Base-by-base conservation (phyloP, 2,797 vertebrate species). In the Epinephelus malabaricus region DNA sequence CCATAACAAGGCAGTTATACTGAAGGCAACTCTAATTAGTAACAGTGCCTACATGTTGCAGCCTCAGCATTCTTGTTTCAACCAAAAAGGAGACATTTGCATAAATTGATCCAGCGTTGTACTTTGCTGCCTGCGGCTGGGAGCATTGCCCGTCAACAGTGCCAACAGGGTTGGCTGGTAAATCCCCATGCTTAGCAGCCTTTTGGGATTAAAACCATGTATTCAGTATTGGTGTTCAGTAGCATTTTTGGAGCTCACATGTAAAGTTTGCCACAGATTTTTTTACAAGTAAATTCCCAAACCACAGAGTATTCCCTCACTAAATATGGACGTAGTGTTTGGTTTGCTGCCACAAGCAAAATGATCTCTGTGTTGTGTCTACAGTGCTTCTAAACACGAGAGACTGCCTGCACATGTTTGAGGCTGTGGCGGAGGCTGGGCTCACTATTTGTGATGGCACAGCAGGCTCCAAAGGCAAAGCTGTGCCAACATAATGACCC, bases 401-500 rank as follows among this genome's bases (percentile, higher is more conserved):
- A 69, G 50, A 10, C 38, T 54, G 79, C 10, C 50, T 60, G 72
- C 72, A 69, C 67, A 58, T 81, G 73, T 49, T 45, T 55, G 51
- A 78, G 75, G 27, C 51, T 54, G 61, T 73, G 77, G 21, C 4
- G 2, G 15, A 63, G 40, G 21, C 74, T 74, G 63, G 60, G 79
- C 67, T 79, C 27, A 21, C 34, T 78, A 64, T 86, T 88, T 80
- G 54, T 62, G 71, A 79, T 79, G 70, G 65, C 50, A 64, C 50
- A 75, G 18, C 18, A 60, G 3, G 64, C 54, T 73, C 55, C 61
- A 19, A 62, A 70, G 10, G 81, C 74, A 70, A 73, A 70, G 45
- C 46, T 64, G 27, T 66, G 81, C 82, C 87, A 88, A 67, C 68
- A 58, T 25, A 76, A 68, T 79, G 86, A 81, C 73, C 77, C 56